Conservation (phyloP, 2,888 invertebrate genomes). For the Halictus ligatus region DNA sequence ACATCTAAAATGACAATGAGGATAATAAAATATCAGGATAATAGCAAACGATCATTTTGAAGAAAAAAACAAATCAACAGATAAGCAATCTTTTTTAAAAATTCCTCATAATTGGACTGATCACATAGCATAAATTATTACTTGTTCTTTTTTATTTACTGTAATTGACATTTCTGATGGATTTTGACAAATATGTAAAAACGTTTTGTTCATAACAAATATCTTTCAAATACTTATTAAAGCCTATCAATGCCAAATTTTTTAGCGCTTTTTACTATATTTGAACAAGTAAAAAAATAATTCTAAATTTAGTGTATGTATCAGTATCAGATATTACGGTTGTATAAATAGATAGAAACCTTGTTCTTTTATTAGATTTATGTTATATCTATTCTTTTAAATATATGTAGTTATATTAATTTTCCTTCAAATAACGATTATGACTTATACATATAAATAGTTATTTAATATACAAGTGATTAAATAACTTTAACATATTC, state of each 20-base stretch:
- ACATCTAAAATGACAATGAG: conserved; percentile 74
- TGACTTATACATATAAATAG: neutral
- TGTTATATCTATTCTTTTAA: neutral
- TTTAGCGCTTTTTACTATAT: neutral
- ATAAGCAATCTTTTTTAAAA: neutral
- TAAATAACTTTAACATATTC: neutral
- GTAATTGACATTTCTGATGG: neutral
- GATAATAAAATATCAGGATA: neutral
- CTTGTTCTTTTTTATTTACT: neutral
- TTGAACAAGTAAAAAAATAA: neutral
- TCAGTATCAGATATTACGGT: neutral
- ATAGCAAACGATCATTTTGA: neutral
- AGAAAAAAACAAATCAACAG: neutral
- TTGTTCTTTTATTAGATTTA: conserved; percentile 20
- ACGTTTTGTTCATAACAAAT: neutral
- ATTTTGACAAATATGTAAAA: neutral
- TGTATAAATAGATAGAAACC: neutral
- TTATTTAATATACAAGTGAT: neutral
- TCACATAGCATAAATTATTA: neutral
- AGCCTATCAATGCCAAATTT: neutral
- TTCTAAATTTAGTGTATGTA: neutral
- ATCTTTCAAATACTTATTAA: neutral
- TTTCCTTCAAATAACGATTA: neutral
- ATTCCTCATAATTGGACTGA: neutral
- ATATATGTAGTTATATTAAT: neutral